Percentiles rank a stretch among this genome's conserved stretches.
phyloP scores from a whole-genome alignment of 2,888 invertebrate genomes.

The Apodemia mormo region DNA sequence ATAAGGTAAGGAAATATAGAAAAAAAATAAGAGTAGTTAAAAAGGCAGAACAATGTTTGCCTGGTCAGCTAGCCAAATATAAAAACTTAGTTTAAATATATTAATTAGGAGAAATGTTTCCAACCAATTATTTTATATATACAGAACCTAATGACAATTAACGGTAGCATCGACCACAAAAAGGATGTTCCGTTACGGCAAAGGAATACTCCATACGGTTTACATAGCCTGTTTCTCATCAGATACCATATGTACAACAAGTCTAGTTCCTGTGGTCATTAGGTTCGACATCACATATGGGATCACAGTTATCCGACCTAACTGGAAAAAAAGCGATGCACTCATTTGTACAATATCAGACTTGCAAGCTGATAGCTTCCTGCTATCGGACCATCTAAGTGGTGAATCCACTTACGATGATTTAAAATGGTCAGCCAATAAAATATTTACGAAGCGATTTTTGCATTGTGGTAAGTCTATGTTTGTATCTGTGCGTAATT shows the following conservation, averaged over 20 bases:
- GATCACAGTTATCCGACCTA: conserved; percentile 32
- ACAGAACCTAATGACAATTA: neutral
- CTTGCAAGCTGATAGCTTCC: conserved; percentile 32
- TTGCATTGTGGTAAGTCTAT: too few relatives aligned
- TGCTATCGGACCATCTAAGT: conserved; percentile 27
- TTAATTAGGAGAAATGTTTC: neutral
- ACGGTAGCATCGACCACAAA: neutral
- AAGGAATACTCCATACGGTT: conserved; percentile 18
- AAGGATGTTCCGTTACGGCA: conserved; percentile 25
- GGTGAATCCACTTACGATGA: neutral
- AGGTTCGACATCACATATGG: conserved; percentile 43
- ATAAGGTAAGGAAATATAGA: too few relatives aligned
- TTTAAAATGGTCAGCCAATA: neutral
- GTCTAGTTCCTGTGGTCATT: conserved; percentile 59
- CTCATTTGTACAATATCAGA: conserved; percentile 36
- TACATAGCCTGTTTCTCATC: conserved; percentile 33
- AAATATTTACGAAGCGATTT: neutral
- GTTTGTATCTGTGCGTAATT: too few relatives aligned
- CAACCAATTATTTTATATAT: neutral
- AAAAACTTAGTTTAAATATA: too few relatives aligned
- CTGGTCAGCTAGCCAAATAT: too few relatives aligned
- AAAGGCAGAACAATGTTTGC: too few relatives aligned
- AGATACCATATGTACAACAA: conserved; percentile 41
- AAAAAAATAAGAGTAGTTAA: too few relatives aligned
- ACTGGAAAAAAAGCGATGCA: conserved; percentile 33